A percentile compares a stretch with the other conserved stretches of the same genome.
phyloP scores from a whole-genome alignment of 1,140 invertebrate species.

The Streblospio benedicti region DNA sequence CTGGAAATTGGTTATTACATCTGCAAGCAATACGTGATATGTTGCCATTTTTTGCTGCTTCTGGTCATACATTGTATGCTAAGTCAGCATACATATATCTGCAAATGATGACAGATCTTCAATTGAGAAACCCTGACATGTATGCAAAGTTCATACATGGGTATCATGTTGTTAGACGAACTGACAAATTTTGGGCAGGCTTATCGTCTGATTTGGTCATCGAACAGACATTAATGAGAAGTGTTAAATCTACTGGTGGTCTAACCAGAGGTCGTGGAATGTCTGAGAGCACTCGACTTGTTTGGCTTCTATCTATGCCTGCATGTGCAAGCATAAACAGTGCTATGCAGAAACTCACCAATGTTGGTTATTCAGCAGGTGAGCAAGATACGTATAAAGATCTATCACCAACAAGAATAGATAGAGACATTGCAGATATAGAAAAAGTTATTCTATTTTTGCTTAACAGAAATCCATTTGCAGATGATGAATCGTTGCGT shows the following conservation, averaged over 20 bases:
- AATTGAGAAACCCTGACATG: no score
- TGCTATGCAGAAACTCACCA: not conserved
- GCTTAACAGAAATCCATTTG: no score
- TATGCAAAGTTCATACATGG: no score
- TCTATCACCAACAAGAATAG: no score
- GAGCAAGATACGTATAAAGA: not conserved
- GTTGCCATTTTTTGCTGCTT: conserved; percentile 1
- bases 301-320: no score
- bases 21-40: not conserved
- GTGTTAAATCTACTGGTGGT: conserved; percentile 3
- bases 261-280: conserved; percentile 2
- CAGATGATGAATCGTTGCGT: no score
- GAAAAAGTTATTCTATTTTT: no score
- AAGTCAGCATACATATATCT: conserved; percentile 3
- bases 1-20: conserved; percentile 38
- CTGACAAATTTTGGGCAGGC: not conserved
- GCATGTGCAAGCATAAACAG: not conserved
- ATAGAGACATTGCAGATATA: no score
- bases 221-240: conserved; percentile 3
- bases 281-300: no score
- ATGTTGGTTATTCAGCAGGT: not conserved
- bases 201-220: conserved; percentile 4
- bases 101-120: not conserved
- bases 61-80: conserved; percentile 4
- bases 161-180: not conserved